These are phyloP conservation scores for Apocheima hispidaria DNA, from an alignment of 2,888 invertebrate genomes.

Conservation along the genomic window DNA sequence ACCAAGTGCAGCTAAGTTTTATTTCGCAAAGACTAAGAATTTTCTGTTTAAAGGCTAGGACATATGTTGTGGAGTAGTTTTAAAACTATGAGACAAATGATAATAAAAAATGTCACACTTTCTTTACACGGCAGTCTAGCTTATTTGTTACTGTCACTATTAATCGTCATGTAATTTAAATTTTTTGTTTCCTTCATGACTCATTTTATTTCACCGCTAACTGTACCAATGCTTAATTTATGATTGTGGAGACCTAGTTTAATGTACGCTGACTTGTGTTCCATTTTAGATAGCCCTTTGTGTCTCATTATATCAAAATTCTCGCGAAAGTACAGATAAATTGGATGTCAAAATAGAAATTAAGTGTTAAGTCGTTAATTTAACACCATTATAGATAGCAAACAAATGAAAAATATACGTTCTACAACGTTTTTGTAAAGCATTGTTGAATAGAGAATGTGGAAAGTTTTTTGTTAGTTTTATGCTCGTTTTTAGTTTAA, in stretches of 20 bases:
- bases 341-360: conserved; percentile 28
- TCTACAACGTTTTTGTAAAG: not conserved
- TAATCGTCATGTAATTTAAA: not conserved
- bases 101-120: too few relatives aligned
- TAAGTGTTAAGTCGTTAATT: not conserved
- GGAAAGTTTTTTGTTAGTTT: conserved; percentile 6
- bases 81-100: too few relatives aligned
- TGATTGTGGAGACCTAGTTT: not conserved
- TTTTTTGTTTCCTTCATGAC: conserved; percentile 2
- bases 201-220: not conserved
- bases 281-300: conserved; percentile 4
- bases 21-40: too few relatives aligned
- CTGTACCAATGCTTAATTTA: not conserved
- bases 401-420: conserved; percentile 11
- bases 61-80: too few relatives aligned
- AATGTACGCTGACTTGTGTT: not conserved
- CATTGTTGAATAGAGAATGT: conserved; percentile 22
- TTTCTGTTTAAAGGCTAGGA: too few relatives aligned
- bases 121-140: not conserved
- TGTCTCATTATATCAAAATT: not conserved
- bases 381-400: conserved; percentile 13
- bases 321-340: conserved; percentile 12
- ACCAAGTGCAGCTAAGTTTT: too few relatives aligned
- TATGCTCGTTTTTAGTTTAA: conserved; percentile 40
- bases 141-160: not conserved